Conservation (phyloP, 35 echinoderm and acorn worm genomes). For the Lytechinus pictus region DNA sequence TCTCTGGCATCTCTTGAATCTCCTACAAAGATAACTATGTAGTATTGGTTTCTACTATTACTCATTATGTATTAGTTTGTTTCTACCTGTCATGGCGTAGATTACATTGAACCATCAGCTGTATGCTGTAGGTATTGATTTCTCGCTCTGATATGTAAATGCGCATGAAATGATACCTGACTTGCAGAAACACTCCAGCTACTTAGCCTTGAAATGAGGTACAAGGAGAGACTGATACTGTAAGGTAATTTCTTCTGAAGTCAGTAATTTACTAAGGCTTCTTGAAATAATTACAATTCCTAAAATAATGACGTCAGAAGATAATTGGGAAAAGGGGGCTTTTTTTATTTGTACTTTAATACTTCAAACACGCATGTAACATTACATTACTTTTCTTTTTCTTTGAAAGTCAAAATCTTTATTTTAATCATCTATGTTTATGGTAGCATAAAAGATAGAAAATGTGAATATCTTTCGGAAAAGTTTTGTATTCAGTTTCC, state of each 20-base stretch:
- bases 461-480: too few species aligned
- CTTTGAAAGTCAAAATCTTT: too few species aligned
- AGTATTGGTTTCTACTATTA: not conserved
- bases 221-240: not conserved
- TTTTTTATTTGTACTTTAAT: not conserved
- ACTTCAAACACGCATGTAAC: not conserved
- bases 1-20: not conserved
- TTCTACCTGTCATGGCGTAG: not conserved
- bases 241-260: not conserved
- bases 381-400: too few species aligned
- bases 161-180: not conserved
- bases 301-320: not conserved
- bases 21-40: not conserved
- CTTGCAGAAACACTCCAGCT: not conserved
- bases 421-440: too few species aligned
- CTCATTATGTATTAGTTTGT: not conserved
- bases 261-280: not conserved
- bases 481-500: too few species aligned
- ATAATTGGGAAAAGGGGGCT: too few species aligned
- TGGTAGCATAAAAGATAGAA: too few species aligned
- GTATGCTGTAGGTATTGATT: not conserved
- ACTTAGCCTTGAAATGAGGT: not conserved
- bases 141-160: not conserved
- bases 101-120: slow-evolving; percentile 1
- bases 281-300: not conserved